Conservation (phyloP, 2,113 vertebrate species). For the Chloropsis hardwickii region DNA sequence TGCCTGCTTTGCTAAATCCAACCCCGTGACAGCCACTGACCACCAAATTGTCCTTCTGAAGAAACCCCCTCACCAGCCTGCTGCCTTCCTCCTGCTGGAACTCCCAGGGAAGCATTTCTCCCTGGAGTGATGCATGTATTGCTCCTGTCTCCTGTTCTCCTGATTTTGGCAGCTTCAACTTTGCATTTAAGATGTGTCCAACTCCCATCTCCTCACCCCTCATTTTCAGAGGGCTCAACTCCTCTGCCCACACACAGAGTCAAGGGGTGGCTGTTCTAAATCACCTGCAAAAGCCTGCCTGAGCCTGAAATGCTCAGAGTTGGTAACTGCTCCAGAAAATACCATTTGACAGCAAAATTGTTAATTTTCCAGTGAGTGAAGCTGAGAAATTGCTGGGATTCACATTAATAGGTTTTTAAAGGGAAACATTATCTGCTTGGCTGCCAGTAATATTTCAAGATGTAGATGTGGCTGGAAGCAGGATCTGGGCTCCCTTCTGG, state of each 20-base stretch:
- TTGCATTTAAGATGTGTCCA: background rate
- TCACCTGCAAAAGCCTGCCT: background rate
- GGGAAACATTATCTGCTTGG: background rate
- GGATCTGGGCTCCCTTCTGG: background rate
- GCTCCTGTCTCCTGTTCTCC: background rate
- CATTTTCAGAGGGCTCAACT: background rate
- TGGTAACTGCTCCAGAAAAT: background rate
- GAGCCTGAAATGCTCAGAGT: background rate
- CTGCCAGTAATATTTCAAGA: background rate
- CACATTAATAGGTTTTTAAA: background rate
- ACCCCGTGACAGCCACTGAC: background rate
- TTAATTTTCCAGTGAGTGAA: background rate
- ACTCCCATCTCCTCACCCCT: background rate
- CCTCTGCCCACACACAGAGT: accelerated
- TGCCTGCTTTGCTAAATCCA: background rate
- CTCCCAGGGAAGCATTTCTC: background rate
- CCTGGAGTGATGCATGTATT: background rate
- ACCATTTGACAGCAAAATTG: background rate
- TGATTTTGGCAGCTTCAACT: background rate
- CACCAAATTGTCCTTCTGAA: background rate
- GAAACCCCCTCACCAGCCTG: background rate
- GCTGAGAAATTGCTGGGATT: background rate
- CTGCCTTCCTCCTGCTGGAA: background rate
- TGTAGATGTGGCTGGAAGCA: background rate
- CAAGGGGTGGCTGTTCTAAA: background rate